Base-by-base conservation (phyloP, 2,797 vertebrate genomes). In the Neoniphon sammara region DNA sequence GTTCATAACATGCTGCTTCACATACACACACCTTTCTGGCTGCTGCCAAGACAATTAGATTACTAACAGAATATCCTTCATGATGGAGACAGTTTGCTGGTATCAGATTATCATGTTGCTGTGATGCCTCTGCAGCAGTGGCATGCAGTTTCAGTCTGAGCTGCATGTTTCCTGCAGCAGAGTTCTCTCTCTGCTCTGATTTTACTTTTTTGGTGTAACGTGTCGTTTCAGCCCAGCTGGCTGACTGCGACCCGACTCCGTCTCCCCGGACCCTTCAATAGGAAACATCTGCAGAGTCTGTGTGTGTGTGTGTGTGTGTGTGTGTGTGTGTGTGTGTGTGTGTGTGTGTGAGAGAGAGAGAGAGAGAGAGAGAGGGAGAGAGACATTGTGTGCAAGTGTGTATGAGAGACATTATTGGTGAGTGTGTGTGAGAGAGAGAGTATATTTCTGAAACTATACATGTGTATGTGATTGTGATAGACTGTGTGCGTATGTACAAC, bases 251-350 rank as follows among this genome's bases (percentile, higher is more conserved):
- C 39, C 58, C 21, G 0, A 23, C 65, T 34, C 17, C 1, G 58
- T 62, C 78, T 81, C 73, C 8, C 2, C 15, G 66, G 86, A 72
- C 63, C 30, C 2, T 53, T 8, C 53, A 61, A 73, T 52, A 73
- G 80, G 77, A 88, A 87, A 87, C 85, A 87, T 83, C 82, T 87
- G 87, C 80, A 64, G 47, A n/a, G 5, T 66, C n/a, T 61, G 57
- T 62, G 60, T 58, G 68, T 66, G 55, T 47, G 52, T 65, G 23
- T 21, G 66, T 49, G 73, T 47, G 30, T 56, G n/a, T 39, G 61
- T 17, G 46, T 50, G 17, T 50, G 18, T 50, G 49, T 5, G 18
- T 1, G 47, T n/a, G 18, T 18, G 47, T 50, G 47, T 50, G 47
- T 50, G 47, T 50, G 10, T 50, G 14, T 50, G 47, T 18, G 15